phyloP scores from a whole-genome alignment of 2,888 invertebrate species.

The Cyclophora albipunctata region DNA sequence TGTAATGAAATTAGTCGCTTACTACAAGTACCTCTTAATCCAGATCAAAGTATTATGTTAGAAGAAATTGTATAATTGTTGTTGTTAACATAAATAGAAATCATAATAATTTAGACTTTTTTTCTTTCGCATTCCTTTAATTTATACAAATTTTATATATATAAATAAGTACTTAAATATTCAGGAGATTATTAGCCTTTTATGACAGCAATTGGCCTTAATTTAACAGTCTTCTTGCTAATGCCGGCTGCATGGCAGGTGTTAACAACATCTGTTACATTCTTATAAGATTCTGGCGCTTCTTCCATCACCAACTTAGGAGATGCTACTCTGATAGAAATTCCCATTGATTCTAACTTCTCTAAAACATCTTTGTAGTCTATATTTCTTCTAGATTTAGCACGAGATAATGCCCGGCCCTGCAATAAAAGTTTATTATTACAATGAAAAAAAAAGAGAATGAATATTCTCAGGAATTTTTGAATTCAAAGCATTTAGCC shows the following conservation, averaged over 20 bases:
- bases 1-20: constrained; percentile 24
- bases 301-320: constrained; percentile 99
- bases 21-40: constrained; percentile 44
- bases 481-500: not conserved
- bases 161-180: not conserved
- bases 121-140: constrained; percentile 1
- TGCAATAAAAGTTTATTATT: constrained; percentile 45
- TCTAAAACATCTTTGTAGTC: constrained; percentile 93
- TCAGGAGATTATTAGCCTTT: constrained; percentile 82
- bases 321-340: constrained; percentile 97
- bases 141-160: not conserved
- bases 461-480: not conserved
- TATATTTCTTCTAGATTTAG: constrained; percentile 96
- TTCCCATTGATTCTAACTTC: constrained; percentile 88
- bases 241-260: constrained; percentile 99
- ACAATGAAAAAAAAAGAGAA: not conserved
- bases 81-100: constrained; percentile 34
- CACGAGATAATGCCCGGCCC: constrained; percentile 97
- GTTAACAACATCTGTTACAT: constrained; percentile 99
- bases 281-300: constrained; percentile 99
- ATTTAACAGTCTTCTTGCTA: constrained; percentile 96
- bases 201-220: constrained; percentile 98
- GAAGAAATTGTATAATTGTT: constrained; percentile 29
- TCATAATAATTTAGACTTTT: constrained; percentile 19
- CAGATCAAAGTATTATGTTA: constrained; percentile 55